These are phyloP conservation scores for Arctia plantaginis DNA, from an alignment of 2,888 invertebrate species.

Conservation along the genomic window DNA sequence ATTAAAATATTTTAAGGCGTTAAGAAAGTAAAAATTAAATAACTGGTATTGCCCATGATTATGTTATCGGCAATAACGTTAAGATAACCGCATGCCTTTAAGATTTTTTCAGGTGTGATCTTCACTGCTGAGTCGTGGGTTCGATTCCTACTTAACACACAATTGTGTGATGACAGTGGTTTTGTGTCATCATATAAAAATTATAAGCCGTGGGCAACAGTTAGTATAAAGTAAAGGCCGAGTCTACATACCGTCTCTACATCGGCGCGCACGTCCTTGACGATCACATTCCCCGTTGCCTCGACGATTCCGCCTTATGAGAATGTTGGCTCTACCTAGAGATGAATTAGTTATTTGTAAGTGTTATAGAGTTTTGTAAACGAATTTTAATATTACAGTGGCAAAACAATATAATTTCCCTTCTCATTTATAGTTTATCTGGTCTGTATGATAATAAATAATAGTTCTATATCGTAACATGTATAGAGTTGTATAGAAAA, in stretches of 20 bases:
- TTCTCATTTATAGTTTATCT: too few species aligned
- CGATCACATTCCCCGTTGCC: conserved; percentile 69
- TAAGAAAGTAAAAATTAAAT: neutral
- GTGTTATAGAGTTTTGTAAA: neutral
- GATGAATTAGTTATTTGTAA: neutral
- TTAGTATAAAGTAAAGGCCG: neutral
- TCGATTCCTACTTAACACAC: neutral
- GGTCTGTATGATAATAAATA: too few species aligned
- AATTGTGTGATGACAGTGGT: neutral
- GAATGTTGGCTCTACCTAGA: neutral
- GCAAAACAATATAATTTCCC: neutral
- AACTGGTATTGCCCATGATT: neutral
- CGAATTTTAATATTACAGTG: neutral
- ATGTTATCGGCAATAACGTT: too few species aligned
- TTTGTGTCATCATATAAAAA: neutral
- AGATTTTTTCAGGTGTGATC: neutral
- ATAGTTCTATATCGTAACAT: too few species aligned
- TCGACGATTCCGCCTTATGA: conserved; percentile 50
- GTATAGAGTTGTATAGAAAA: too few species aligned
- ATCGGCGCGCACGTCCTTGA: conserved; percentile 63
- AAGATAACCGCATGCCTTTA: neutral
- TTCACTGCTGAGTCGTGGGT: neutral
- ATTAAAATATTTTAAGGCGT: neutral
- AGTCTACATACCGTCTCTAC: conserved; percentile 1
- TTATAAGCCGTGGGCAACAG: neutral